These are phyloP conservation scores for Melieria picta DNA, from an alignment of 2,888 invertebrate species.

Conservation along the genomic window DNA sequence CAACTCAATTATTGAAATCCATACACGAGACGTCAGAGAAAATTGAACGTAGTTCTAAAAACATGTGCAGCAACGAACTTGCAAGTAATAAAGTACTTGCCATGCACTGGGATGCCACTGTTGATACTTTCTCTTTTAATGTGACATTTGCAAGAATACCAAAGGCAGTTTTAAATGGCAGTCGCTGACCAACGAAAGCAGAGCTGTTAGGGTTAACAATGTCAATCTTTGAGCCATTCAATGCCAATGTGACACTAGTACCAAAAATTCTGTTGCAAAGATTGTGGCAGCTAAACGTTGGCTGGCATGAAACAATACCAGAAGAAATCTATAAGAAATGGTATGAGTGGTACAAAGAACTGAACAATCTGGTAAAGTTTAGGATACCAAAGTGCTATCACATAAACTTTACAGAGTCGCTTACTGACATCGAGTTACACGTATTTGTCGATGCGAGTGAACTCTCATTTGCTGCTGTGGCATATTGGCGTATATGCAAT, in stretches of 20 bases:
- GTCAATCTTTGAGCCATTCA: slow-evolving; percentile 32
- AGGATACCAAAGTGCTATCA: slow-evolving; percentile 21
- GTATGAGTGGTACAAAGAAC: slow-evolving; percentile 11
- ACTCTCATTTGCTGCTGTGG: slow-evolving; percentile 31
- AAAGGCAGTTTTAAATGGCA: slow-evolving; percentile 16
- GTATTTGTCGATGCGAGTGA: slow-evolving; percentile 27
- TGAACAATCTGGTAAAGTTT: slow-evolving; percentile 16
- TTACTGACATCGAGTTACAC: slow-evolving; percentile 22
- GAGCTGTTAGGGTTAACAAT: slow-evolving; percentile 26
- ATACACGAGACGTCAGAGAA: background rate
- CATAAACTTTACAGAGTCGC: slow-evolving; percentile 1
- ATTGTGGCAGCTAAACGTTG: slow-evolving; percentile 8
- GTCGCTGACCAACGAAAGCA: slow-evolving; percentile 31
- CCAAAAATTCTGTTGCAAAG: slow-evolving; percentile 13
- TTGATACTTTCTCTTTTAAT: slow-evolving; percentile 29
- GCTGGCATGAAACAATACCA: slow-evolving; percentile 21
- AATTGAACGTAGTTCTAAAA: slow-evolving; percentile 3
- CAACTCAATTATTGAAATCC: slow-evolving; percentile 4
- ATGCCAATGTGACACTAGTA: slow-evolving; percentile 17
- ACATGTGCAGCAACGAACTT: slow-evolving; percentile 21
- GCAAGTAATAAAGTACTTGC: slow-evolving; percentile 28
- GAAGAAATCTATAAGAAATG: slow-evolving; percentile 13
- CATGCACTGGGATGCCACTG: slow-evolving; percentile 25
- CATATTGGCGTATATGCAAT: slow-evolving; percentile 28
- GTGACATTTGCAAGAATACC: slow-evolving; percentile 33